Evolutionary conservation across 2,888 invertebrate genomes (phyloP).

Genomic region (Acleris sparsana): DNA sequence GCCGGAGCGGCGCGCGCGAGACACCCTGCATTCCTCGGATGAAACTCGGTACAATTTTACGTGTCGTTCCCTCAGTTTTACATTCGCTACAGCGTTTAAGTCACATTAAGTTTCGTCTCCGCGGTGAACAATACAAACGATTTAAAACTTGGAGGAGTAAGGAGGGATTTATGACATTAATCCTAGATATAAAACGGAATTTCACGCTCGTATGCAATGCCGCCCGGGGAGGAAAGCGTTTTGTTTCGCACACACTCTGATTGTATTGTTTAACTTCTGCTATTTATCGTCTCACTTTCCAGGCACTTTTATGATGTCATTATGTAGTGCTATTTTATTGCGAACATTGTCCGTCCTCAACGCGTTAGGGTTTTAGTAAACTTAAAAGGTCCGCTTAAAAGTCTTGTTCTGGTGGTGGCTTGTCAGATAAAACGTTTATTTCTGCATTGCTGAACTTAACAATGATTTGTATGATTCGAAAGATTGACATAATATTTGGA

Average conservation of each 20-base stretch:
- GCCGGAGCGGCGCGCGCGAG: constrained; percentile 64
- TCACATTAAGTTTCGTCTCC: constrained; percentile 72
- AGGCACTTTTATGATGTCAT: constrained; percentile 18
- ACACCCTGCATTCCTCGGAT: constrained; percentile 71
- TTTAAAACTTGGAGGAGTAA: constrained; percentile 66
- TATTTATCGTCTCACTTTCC: constrained; percentile 38
- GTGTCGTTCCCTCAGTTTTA: constrained; percentile 68
- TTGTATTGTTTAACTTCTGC: constrained; percentile 56
- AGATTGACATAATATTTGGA: no score
- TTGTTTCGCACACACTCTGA: constrained; percentile 62
- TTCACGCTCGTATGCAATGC: constrained; percentile 61
- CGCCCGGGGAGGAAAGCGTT: constrained; percentile 47
- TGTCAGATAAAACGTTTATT: no score
- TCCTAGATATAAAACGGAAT: constrained; percentile 70
- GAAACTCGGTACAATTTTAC: constrained; percentile 65
- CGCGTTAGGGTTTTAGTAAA: no score
- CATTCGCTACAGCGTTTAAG: constrained; percentile 70
- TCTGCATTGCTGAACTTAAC: no score
- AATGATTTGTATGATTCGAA: no score
- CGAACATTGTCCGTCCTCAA: not conserved
- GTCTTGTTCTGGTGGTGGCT: no score
- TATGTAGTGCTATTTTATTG: constrained; percentile 7
- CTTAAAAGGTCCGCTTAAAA: no score
- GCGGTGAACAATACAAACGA: constrained; percentile 68
- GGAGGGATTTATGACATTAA: constrained; percentile 71